phyloP scores from a whole-genome alignment of 2,888 invertebrate species.

The Villa cingulata region DNA sequence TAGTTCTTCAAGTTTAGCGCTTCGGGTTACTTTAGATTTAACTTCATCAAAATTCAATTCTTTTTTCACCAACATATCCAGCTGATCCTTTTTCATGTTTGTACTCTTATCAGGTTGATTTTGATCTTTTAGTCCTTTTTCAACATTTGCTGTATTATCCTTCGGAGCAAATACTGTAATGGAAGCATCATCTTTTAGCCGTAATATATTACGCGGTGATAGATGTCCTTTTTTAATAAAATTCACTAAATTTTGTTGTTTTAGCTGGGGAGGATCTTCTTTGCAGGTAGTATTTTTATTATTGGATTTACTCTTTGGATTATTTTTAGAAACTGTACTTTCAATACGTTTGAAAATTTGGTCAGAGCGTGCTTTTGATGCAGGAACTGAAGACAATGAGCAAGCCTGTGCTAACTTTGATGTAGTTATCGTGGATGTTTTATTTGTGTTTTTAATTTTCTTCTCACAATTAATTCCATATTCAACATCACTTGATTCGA shows the following conservation, averaged over 20 bases:
- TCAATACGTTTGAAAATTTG: slow-evolving; percentile 27
- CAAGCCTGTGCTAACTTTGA: too few relatives aligned
- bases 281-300: too few relatives aligned
- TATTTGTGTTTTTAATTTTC: too few relatives aligned
- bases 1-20: slow-evolving; percentile 54
- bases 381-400: too few relatives aligned
- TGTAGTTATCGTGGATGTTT: too few relatives aligned
- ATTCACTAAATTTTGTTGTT: slow-evolving; percentile 28
- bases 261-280: slow-evolving; percentile 1
- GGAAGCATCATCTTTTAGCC: slow-evolving; percentile 6
- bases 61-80: slow-evolving; percentile 38
- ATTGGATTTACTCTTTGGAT: neutral
- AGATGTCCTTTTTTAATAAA: slow-evolving; percentile 32
- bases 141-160: slow-evolving; percentile 24
- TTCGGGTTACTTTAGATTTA: slow-evolving; percentile 50
- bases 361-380: slow-evolving; percentile 22
- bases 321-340: slow-evolving; percentile 10
- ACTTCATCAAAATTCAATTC: slow-evolving; percentile 57
- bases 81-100: slow-evolving; percentile 31
- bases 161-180: slow-evolving; percentile 18
- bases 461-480: too few relatives aligned
- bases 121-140: slow-evolving; percentile 27
- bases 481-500: too few relatives aligned
- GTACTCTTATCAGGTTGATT: slow-evolving; percentile 33
- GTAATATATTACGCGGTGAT: slow-evolving; percentile 29